phyloP scores from a whole-genome alignment of 2,113 vertebrate species.

The Lophotis ruficrista region DNA sequence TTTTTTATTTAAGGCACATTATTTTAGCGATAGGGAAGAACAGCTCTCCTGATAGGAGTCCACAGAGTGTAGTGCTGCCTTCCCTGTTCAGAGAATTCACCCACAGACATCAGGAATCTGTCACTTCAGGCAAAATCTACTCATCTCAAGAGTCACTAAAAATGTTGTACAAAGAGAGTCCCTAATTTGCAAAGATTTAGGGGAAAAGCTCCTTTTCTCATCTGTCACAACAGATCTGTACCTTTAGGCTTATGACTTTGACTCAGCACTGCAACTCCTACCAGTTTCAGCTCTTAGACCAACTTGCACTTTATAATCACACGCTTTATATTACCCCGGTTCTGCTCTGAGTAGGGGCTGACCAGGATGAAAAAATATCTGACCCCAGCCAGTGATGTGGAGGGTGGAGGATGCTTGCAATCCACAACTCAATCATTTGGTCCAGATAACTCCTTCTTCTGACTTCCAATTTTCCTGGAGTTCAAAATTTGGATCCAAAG shows the following conservation, averaged over 20 bases:
- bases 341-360: background rate
- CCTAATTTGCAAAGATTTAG: background rate
- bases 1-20: constrained; percentile 53
- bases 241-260: background rate
- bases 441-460: background rate
- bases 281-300: background rate
- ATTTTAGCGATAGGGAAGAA: background rate
- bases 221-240: background rate
- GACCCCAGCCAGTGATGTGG: background rate
- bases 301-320: background rate
- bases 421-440: fast-evolving
- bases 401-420: background rate
- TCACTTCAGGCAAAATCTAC: background rate
- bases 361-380: background rate
- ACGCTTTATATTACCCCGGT: background rate
- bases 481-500: background rate
- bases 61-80: background rate
- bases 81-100: background rate
- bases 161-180: background rate
- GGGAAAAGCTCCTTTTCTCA: background rate
- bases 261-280: background rate
- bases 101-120: background rate
- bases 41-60: background rate
- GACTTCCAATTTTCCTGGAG: background rate
- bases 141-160: background rate